phyloP scores from a whole-genome alignment of 1,140 invertebrate genomes.

The Schlechtendalia chinensis region DNA sequence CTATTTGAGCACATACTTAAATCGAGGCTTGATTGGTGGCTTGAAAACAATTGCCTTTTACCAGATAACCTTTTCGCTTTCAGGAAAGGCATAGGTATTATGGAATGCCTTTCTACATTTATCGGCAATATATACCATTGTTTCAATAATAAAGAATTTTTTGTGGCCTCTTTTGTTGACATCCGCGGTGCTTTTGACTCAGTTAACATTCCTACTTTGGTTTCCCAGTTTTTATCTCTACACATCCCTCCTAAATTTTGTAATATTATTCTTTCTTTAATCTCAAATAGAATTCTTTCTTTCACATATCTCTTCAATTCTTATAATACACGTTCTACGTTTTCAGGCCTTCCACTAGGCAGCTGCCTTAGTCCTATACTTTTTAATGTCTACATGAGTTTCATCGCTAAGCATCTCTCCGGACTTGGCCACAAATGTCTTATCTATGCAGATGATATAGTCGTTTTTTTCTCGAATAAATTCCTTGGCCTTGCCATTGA shows the following conservation, averaged over 20 bases:
- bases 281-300: not conserved
- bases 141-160: constrained; percentile 1
- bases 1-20: too few species aligned
- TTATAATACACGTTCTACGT: not conserved
- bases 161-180: not conserved
- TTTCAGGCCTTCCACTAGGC: not conserved
- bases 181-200: constrained; percentile 7
- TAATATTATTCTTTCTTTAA: not conserved
- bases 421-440: not conserved
- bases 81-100: not conserved
- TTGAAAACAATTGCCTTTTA: not conserved
- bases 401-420: not conserved
- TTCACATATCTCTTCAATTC: not conserved
- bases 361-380: not conserved
- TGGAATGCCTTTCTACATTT: not conserved
- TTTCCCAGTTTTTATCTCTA: not conserved
- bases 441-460: constrained; percentile 9
- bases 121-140: not conserved
- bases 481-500: not conserved
- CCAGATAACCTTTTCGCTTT: not conserved
- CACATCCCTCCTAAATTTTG: not conserved
- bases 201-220: not conserved
- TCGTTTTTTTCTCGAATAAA: not conserved
- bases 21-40: constrained; percentile 1
- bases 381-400: constrained; percentile 14